Base-by-base conservation (phyloP, 2,113 vertebrate species). In the Jacana jacana region DNA sequence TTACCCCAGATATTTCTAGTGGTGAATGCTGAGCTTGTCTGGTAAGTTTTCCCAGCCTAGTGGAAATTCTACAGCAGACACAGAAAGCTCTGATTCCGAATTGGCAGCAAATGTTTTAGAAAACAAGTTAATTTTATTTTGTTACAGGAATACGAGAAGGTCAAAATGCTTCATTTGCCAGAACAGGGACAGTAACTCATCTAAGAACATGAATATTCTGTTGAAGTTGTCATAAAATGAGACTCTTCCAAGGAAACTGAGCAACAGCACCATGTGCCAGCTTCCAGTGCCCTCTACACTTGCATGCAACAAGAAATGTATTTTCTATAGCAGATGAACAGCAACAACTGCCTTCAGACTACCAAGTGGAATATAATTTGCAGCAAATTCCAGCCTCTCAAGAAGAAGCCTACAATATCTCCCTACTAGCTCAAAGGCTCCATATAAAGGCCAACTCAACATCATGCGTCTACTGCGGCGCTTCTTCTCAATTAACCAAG, bases 21-120 rank as follows among this genome's bases (percentile, higher is more conserved):
- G 28, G 81, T 94, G 95, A 97, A 96, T 91, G 81, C 91, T 58
- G 69, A 95, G 83, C 91, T 96, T 93, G 94, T 95, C 86, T 89
- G 91, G 40, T 88, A 83, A 94, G 91, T 91, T 89, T 96, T 93
- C 94, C 3, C 0, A 94, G 78, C 49, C 63, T 71, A 77, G 54
- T 86, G 49, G 63, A 97, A 96, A 95, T 66, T 89, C 87, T 89
- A n/a, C 31, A 72, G 63, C 71, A 96, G 91, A 95, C 93, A 85
- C 54, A 93, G 95, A 86, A 91, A 95, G 91, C 94, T 91, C 93
- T 80, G n/a, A 96, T 81, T 39, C 81, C 83, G 63, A 95, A 94
- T 0, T 96, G 94, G 95, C 94, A 95, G 46, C 85, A 95, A 66
- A 92, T 93, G 61, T 89, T 89, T 82, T 14, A 73, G 49, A 82